Base-by-base conservation (phyloP, 2,888 invertebrate species). In the Boloria selene region DNA sequence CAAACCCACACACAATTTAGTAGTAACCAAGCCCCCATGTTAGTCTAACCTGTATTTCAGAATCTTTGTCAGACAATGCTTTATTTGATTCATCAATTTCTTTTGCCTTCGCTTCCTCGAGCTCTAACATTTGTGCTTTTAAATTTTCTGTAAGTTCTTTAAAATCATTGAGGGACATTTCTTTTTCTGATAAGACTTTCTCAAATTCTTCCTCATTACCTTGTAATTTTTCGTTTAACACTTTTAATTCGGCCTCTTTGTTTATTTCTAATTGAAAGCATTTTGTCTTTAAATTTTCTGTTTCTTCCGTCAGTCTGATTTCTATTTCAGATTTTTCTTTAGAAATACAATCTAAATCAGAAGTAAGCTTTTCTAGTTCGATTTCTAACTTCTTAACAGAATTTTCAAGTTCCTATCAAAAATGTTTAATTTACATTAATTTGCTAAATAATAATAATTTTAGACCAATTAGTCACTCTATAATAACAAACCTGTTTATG, bases 11-110 rank as follows among this genome's bases (percentile, higher is more conserved):
- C 67, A 69, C 69, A 16, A 58, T 1, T 22, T 22, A 22, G 22
- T 22, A 22, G 16, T 47, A 65, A 69, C 69, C 67, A 69, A 69
- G 75, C 77, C 72, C 73, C 78, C 77, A 74, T 73, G 68, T 73
- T 72, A 75, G 73, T 81, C 89, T 84, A 81, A 91, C 90, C 90
- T 91, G 85, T 70, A 74, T 80, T 64, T 85, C 83, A 70, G 72
- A 81, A 64, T 86, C 82, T 81, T 75, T 88, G 62, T 83, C 80
- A 65, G 73, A 70, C 55, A 86, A 61, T 6, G 74, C 13, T 60
- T 70, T 64, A 49, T 79, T 77, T 74, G 82, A 69, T 51, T 83
- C 77, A 75, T 84, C 77, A 68, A 85, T 88, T 61, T 87, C 85
- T 73, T 85, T 84, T 17, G 71, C 70, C 66, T 76, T 82, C 31